These are phyloP conservation scores for Tenthredo notha DNA, from an alignment of 2,888 invertebrate genomes.

Conservation along the genomic window DNA sequence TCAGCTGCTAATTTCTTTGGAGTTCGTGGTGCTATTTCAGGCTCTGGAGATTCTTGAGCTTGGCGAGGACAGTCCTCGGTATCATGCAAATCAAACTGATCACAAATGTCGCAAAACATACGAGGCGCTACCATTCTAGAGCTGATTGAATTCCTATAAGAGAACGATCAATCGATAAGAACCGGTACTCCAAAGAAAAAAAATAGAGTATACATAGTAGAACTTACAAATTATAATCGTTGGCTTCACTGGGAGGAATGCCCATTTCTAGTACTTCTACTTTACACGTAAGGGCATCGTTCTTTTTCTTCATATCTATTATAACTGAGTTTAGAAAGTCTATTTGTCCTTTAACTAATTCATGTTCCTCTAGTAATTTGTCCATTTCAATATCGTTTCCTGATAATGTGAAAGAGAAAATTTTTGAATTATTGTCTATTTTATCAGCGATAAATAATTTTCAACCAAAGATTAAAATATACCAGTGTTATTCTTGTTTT, in stretches of 20 bases:
- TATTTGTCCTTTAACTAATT: slow-evolving; percentile 86
- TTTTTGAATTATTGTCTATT: slow-evolving; percentile 36
- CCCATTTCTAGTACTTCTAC: slow-evolving; percentile 90
- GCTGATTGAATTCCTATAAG: slow-evolving; percentile 71
- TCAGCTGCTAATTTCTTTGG: slow-evolving; percentile 75
- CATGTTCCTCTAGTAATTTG: slow-evolving; percentile 82
- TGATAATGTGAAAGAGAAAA: slow-evolving; percentile 54
- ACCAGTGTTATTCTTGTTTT: slow-evolving; percentile 54
- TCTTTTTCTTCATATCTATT: slow-evolving; percentile 96
- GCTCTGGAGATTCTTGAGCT: slow-evolving; percentile 81
- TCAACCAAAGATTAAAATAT: slow-evolving; percentile 49
- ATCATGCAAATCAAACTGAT: slow-evolving; percentile 97
- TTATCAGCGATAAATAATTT: slow-evolving; percentile 53
- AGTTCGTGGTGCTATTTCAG: slow-evolving; percentile 77
- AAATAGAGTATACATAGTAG: slow-evolving; percentile 16
- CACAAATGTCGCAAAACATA: slow-evolving; percentile 98
- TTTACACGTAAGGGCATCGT: slow-evolving; percentile 89
- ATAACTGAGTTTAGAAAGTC: slow-evolving; percentile 98
- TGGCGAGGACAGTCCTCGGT: slow-evolving; percentile 98
- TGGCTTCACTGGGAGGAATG: slow-evolving; percentile 78
- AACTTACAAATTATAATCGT: slow-evolving; percentile 79
- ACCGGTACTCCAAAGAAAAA: slow-evolving; percentile 65
- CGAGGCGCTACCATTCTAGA: slow-evolving; percentile 84
- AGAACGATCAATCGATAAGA: slow-evolving; percentile 28
- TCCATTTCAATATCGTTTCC: slow-evolving; percentile 60